These are phyloP conservation scores for Drosophila pseudoobscura DNA, from an alignment of 1,140 invertebrate genomes.

Conservation along the genomic window DNA sequence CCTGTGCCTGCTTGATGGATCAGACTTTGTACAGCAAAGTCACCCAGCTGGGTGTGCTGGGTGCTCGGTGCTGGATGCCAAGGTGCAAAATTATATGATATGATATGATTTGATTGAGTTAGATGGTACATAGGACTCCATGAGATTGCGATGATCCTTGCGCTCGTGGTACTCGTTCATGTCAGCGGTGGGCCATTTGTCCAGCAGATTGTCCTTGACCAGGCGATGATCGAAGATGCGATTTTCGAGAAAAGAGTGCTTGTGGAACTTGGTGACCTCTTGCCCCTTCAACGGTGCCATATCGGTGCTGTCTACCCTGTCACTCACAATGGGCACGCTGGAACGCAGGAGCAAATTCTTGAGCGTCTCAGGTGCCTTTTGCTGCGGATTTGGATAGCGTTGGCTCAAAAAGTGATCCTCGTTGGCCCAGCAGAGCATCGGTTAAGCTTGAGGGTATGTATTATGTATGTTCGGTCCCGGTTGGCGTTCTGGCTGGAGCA, in stretches of 20 bases:
- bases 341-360: constrained; percentile 76
- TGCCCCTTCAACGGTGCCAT: constrained; percentile 72
- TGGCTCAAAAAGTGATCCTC: constrained; percentile 70
- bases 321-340: constrained; percentile 82
- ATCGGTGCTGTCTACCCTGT: constrained; percentile 33
- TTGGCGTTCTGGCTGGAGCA: too few relatives aligned
- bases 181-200: constrained; percentile 75
- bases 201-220: constrained; percentile 80
- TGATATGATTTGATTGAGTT: constrained; percentile 13
- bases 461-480: neutral
- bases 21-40: neutral
- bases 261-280: constrained; percentile 69
- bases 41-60: neutral
- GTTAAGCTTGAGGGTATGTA: neutral
- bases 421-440: constrained; percentile 76
- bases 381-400: constrained; percentile 61
- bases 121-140: constrained; percentile 80
- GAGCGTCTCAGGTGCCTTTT: constrained; percentile 70
- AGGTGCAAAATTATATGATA: neutral
- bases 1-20: too few relatives aligned
- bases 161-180: constrained; percentile 76
- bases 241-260: constrained; percentile 81
- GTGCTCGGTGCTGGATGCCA: too few relatives aligned
- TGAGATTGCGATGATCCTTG: constrained; percentile 82
- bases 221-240: constrained; percentile 79